These are phyloP conservation scores for Pteromalus puparum DNA, from an alignment of 1,140 invertebrate species.

Conservation along the genomic window DNA sequence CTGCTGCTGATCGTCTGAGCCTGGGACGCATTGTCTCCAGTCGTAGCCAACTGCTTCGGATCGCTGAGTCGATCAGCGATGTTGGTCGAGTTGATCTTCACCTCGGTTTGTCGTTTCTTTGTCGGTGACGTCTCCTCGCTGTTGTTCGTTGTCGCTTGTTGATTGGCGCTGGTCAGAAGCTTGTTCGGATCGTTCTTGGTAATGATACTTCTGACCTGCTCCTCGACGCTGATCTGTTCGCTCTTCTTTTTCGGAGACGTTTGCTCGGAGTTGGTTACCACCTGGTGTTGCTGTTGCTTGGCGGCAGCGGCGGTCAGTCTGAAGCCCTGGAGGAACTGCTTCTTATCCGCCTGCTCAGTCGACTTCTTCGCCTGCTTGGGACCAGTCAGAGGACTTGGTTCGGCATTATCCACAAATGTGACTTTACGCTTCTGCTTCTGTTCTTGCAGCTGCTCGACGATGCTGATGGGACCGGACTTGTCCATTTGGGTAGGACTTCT, in stretches of 20 bases:
- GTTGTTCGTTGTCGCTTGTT: not conserved
- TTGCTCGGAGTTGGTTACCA: not conserved
- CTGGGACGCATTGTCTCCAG: not conserved
- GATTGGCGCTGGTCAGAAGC: not conserved
- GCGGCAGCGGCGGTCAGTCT: constrained; percentile 64
- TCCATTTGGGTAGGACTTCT: constrained; percentile 27
- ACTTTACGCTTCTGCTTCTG: constrained; percentile 66
- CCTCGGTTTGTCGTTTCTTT: constrained; percentile 13
- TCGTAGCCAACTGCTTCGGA: not conserved
- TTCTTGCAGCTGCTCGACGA: constrained; percentile 54
- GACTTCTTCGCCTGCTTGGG: constrained; percentile 57
- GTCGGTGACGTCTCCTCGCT: constrained; percentile 3
- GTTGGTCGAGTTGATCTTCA: constrained; percentile 27
- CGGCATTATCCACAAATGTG: constrained; percentile 59
- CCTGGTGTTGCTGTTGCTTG: constrained; percentile 52
- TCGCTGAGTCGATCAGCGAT: constrained; percentile 29
- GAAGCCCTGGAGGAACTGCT: constrained; percentile 67
- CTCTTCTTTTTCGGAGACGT: not conserved
- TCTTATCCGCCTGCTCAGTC: constrained; percentile 64
- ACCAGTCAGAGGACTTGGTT: constrained; percentile 54
- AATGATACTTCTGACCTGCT: constrained; percentile 47
- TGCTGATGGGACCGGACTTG: not conserved
- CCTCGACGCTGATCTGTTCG: constrained; percentile 7
- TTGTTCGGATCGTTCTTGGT: constrained; percentile 43
- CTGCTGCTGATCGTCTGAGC: not conserved